Base-by-base conservation (phyloP, 2,888 invertebrate species). In the Drosophila leonis region DNA sequence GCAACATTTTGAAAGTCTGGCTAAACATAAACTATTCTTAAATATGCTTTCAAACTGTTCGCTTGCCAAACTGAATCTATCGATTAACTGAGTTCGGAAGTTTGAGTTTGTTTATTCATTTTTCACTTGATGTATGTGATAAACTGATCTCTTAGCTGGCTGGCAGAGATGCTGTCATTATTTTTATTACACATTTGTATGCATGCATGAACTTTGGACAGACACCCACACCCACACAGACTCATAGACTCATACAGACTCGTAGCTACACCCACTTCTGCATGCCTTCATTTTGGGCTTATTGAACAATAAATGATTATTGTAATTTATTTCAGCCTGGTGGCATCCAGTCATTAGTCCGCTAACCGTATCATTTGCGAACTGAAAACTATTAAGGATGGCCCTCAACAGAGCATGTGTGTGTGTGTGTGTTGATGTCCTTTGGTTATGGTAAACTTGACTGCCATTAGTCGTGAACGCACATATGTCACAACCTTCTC, bases 331-430 rank as follows among this genome's bases (percentile, higher is more conserved):
- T 66, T 74, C 20, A 65, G 74, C 60, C 52, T 51, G 52, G 56
- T 65, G 76, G 42, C 63, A 49, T 42, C 12, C 59, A 49, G 81
- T 73, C 81, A 80, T 82, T 77, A 77, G 78, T 73, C 29, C 31
- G 52, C 44, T 44, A 65, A 65, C 31, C 44, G 44, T 65, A 64
- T 57, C 75, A 75, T 75, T 75, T 75, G 66, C 61, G 67, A 76
- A 65, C 62, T 78, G 65, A 85, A 83, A 86, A 86, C 83, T 83
- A 86, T 86, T 86, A 83, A 64, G 60, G 62, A 49, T 51, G 46
- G 55, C 65, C 65, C 24, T 20, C 42, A 10, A 20, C 39, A 29
- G 44, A 48, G 24, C 56, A 42, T 20, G 37, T 65, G 39, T 44
- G 31, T 33, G n/a, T 42, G 46, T 39, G 52, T 37, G 39, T 42